Evolutionary conservation across 2,113 vertebrate species (phyloP).

Genomic region (Ceratotherium simum): DNA sequence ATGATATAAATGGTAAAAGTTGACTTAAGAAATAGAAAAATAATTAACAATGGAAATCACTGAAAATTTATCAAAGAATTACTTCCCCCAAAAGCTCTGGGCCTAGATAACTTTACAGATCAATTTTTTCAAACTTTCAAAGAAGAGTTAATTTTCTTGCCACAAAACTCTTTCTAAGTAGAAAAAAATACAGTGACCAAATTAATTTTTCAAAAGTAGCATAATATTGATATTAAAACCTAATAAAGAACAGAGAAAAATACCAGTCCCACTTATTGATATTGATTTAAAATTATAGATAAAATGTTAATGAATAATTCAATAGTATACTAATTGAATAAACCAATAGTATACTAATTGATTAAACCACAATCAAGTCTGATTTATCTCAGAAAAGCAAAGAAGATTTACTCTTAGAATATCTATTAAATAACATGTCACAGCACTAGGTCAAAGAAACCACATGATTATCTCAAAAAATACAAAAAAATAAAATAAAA

Average conservation of each 20-base stretch:
- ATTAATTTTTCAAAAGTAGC: slow-evolving; percentile 30
- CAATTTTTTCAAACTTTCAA: neutral
- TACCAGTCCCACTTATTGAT: neutral
- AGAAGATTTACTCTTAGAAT: slow-evolving; percentile 20
- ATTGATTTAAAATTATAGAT: slow-evolving; percentile 23
- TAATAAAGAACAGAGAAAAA: slow-evolving; percentile 17
- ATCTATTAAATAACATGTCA: neutral
- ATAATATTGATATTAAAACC: slow-evolving; percentile 7
- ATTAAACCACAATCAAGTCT: neutral
- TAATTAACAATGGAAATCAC: neutral
- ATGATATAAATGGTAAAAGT: neutral
- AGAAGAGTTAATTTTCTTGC: neutral
- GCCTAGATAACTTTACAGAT: slow-evolving; percentile 1
- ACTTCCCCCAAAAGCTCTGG: neutral
- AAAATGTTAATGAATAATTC: slow-evolving; percentile 46
- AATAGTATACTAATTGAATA: neutral
- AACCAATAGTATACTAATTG: neutral
- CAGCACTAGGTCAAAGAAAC: neutral
- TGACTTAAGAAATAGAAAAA: slow-evolving; percentile 16
- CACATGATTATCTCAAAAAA: slow-evolving; percentile 36
- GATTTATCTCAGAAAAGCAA: slow-evolving; percentile 45
- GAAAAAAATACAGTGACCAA: neutral
- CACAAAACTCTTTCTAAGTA: neutral
- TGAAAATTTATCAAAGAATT: slow-evolving; percentile 46
- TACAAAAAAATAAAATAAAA: neutral